Base-by-base conservation (phyloP, 2,888 invertebrate genomes). In the Sabatieria punctata region DNA sequence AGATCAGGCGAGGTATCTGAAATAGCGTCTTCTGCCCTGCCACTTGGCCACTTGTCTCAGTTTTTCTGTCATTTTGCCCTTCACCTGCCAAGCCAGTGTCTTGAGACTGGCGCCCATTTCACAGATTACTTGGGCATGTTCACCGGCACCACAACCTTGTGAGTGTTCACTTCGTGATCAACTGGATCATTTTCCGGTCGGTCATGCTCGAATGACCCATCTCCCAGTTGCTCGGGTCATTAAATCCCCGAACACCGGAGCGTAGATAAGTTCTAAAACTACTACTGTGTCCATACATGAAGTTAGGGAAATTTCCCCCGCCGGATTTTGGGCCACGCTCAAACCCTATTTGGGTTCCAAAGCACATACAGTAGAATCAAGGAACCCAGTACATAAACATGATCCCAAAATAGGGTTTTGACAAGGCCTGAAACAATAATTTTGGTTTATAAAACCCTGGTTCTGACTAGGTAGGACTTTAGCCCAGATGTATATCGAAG, bases 221-320 rank as follows among this genome's bases (percentile, higher is more conserved):
- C 13, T 51, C 39, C 57, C 57, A 57, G 45, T 57, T 57, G 4
- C 39, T 30, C 18, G 58, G 56, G 39, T 53, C 56, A 49, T 50
- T 57, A n/a, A n/a, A n/a, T n/a, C n/a, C n/a, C 57, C 57, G 45
- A 47, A 57, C 18, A 59, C 58, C 11, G 57, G 57, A 26, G 55
- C 42, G 39, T 57, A 57, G 22, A 57, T n/a, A n/a, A n/a, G n/a
- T n/a, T n/a, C 55, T 55, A 27, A 42, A 48, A 26, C n/a, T 4
- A 4, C 4, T 6, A 33, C 2, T 36, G 18, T 30, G 2, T 8
- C 8, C 15, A 15, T 11, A 30, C 8, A 30, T n/a, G n/a, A n/a
- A n/a, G n/a, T n/a, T n/a, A n/a, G n/a, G n/a, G n/a, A n/a, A n/a
- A n/a, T n/a, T n/a, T n/a, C n/a, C n/a, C n/a, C n/a, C n/a, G n/a